Evolutionary conservation across 2,797 vertebrate species (phyloP).

Genomic region (Ceryle rudis): DNA sequence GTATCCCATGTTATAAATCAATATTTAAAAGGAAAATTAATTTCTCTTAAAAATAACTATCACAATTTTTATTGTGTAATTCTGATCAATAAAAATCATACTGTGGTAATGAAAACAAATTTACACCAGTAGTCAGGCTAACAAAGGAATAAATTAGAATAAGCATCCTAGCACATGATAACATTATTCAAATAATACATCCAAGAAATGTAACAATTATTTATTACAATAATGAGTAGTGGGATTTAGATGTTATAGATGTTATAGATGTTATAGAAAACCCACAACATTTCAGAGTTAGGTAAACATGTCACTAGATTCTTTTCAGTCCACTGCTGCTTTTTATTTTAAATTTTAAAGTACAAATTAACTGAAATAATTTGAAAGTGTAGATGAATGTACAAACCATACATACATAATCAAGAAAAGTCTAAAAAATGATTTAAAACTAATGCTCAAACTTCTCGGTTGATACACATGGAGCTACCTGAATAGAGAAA

Average conservation of each 20-base stretch:
- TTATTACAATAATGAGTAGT: not conserved
- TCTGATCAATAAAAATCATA: conserved; percentile 34
- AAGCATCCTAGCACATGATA: not conserved
- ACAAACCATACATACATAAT: not conserved
- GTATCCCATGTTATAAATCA: conserved; percentile 5
- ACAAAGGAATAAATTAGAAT: not conserved
- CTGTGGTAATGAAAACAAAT: conserved; percentile 32
- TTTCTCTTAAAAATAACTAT: conserved; percentile 29
- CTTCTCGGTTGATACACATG: not conserved
- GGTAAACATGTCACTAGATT: not conserved
- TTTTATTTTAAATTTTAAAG: not conserved
- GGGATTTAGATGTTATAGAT: not conserved
- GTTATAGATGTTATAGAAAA: too few species aligned
- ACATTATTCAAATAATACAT: not conserved
- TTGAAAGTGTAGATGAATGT: not conserved
- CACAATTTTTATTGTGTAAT: not conserved
- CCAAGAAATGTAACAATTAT: not conserved
- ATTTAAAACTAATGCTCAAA: not conserved
- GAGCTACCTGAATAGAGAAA: not conserved
- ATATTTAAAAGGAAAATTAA: not conserved
- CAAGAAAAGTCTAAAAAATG: not conserved
- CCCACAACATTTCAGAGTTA: not conserved
- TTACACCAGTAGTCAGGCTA: not conserved
- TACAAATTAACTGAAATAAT: not conserved
- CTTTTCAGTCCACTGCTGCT: not conserved